These are phyloP conservation scores for Danaus chrysippus DNA, from an alignment of 2,888 invertebrate genomes.

Conservation along the genomic window DNA sequence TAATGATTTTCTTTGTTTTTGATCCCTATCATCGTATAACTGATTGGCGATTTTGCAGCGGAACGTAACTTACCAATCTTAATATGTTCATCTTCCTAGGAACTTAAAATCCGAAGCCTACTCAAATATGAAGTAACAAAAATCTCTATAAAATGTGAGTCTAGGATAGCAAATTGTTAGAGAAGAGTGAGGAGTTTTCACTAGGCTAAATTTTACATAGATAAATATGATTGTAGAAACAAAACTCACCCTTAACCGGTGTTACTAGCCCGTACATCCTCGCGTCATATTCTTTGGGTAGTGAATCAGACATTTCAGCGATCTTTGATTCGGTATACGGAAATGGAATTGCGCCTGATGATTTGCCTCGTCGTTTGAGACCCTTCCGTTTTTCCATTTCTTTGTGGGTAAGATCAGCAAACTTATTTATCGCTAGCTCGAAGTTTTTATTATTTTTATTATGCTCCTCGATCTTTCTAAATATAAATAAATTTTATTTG, in stretches of 20 bases:
- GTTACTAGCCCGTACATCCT: constrained; percentile 52
- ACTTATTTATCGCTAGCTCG: constrained; percentile 54
- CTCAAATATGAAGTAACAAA: neutral
- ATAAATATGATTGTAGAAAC: neutral
- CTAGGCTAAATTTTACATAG: too few relatives aligned
- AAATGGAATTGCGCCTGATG: constrained; percentile 49
- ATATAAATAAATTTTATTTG: constrained; percentile 8
- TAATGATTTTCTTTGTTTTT: too few relatives aligned
- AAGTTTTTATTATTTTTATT: constrained; percentile 51
- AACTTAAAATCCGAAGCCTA: too few relatives aligned
- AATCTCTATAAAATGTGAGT: neutral
- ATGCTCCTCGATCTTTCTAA: constrained; percentile 43
- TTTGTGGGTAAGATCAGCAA: constrained; percentile 54
- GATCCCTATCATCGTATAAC: too few relatives aligned
- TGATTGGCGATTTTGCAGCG: too few relatives aligned
- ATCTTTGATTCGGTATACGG: constrained; percentile 47
- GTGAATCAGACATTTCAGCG: constrained; percentile 30
- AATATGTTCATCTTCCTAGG: too few relatives aligned
- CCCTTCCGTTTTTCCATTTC: constrained; percentile 51
- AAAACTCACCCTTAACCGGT: constrained; percentile 49
- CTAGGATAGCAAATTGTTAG: too few relatives aligned
- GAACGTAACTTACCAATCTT: too few relatives aligned
- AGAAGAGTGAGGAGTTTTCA: too few relatives aligned
- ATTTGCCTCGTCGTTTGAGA: constrained; percentile 41
- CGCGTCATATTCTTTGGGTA: constrained; percentile 52